Percentiles rank a stretch among this genome's conserved stretches.
These are phyloP conservation scores for Ophion obscuratus DNA, from an alignment of 2,888 invertebrate genomes.

Conservation along the genomic window DNA sequence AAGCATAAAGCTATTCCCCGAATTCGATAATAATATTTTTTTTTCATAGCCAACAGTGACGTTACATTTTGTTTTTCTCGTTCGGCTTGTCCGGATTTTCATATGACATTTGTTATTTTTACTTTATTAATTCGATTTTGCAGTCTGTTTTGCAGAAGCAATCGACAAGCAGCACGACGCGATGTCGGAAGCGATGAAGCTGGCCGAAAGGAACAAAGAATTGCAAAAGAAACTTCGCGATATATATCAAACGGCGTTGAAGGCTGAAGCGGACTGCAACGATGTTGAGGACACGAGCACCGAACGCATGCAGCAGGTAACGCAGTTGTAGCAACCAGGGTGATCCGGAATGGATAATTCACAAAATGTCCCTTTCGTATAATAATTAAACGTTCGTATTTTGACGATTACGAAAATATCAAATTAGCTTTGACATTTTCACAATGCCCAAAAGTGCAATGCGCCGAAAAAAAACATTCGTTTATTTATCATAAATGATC, in stretches of 20 bases:
- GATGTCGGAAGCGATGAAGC: conserved; percentile 90
- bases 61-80: background rate
- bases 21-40: no score
- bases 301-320: conserved; percentile 83
- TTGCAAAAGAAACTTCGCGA: conserved; percentile 90
- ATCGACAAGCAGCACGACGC: conserved; percentile 91
- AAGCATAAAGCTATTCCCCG: no score
- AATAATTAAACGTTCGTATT: no score
- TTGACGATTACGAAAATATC: no score
- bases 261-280: conserved; percentile 92
- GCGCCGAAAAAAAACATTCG: no score
- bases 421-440: no score
- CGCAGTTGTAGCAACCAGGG: conserved; percentile 38
- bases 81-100: conserved; percentile 37
- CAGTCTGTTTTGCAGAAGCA: conserved; percentile 82
- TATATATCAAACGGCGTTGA: conserved; percentile 90
- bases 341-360: no score
- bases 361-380: no score
- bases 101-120: conserved; percentile 3
- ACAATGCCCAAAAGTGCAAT: no score
- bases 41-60: no score
- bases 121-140: no score
- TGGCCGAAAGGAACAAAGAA: conserved; percentile 90
- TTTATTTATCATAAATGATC: no score
- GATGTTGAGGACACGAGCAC: conserved; percentile 87